phyloP scores from a whole-genome alignment of 2,888 invertebrate species.

The Scotopteryx bipunctaria region DNA sequence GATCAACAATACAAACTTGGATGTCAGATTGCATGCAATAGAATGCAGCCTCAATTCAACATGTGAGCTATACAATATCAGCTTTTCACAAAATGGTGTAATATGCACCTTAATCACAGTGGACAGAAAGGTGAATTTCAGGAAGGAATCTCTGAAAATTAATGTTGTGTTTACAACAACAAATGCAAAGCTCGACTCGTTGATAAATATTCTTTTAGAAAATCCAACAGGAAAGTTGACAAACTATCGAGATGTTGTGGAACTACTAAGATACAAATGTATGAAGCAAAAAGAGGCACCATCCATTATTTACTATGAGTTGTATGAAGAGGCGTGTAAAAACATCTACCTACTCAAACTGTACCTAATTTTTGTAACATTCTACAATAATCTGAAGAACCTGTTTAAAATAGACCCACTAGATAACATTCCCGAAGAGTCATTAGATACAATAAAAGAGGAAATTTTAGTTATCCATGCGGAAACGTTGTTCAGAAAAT shows the following conservation, averaged over 20 bases:
- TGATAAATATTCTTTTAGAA: constrained; percentile 47
- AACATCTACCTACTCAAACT: constrained; percentile 64
- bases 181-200: constrained; percentile 41
- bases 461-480: constrained; percentile 60
- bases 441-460: constrained; percentile 55
- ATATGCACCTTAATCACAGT: constrained; percentile 51
- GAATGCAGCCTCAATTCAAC: constrained; percentile 45
- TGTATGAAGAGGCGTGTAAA: constrained; percentile 47
- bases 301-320: constrained; percentile 44
- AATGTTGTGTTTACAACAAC: constrained; percentile 53
- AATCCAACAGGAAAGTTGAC: constrained; percentile 59
- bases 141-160: constrained; percentile 55
- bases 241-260: constrained; percentile 63
- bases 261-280: constrained; percentile 58
- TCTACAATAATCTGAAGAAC: constrained; percentile 49
- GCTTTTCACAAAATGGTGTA: constrained; percentile 53
- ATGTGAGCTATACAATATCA: constrained; percentile 53
- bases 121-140: constrained; percentile 53
- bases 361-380: constrained; percentile 54
- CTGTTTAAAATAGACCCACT: constrained; percentile 41
- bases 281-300: constrained; percentile 60
- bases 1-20: constrained; percentile 15
- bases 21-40: constrained; percentile 33
- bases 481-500: constrained; percentile 40
- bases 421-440: constrained; percentile 52